Evolutionary conservation across 2,888 invertebrate genomes (phyloP), one percentile per base, ranked within the genome.

Genomic region (Exephanes ischioxanthus): DNA sequence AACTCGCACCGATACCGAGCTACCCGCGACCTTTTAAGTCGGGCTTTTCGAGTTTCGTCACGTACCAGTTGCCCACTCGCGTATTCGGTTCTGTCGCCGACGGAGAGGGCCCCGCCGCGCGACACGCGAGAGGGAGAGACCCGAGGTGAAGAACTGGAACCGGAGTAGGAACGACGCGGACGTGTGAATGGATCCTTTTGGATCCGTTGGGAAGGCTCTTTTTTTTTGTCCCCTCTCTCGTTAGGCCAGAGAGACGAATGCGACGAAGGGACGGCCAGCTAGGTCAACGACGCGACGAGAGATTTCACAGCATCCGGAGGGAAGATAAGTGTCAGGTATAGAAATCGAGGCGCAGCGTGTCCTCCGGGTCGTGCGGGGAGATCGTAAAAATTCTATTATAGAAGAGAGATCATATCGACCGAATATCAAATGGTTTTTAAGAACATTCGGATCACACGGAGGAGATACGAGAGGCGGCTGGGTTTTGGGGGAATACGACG

Each of bases 21-120:
- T 37, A 5, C 14, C 45, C 14, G 58, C 58, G 26, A 77, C 53
- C 77, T 79, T 73, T 73, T 58, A 55, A 80, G 68, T 73, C 80
- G 68, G 75, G 30, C 33, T 33, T 73, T 67, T 80, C 58, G 58
- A 80, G 80, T 80, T 75, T 73, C 58, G 75, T 80, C 73, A 80
- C 80, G 80, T 80, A 73, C 22, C 72, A 14, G 16, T 61, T 19
- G 22, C 71, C 48, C 63, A 33, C 66, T 80, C 80, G 67, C 66
- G 71, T 66, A 67, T 80, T 68, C 75, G 58, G 6, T 19, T 14
- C 48, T 11, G 53, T 63, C 63, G 48, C 19, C 33, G n/a, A 19
- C 26, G n/a, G 30, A 33, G 33, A 26, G 11, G 14, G 14, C 58
- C 53, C 71, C 19, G 33, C 14, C 1, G 61, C 5, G 9, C 26